A percentile compares a stretch with the other conserved stretches of the same genome.
Evolutionary conservation across 2,888 invertebrate species (phyloP).

Genomic region (Pollenia angustigena): DNA sequence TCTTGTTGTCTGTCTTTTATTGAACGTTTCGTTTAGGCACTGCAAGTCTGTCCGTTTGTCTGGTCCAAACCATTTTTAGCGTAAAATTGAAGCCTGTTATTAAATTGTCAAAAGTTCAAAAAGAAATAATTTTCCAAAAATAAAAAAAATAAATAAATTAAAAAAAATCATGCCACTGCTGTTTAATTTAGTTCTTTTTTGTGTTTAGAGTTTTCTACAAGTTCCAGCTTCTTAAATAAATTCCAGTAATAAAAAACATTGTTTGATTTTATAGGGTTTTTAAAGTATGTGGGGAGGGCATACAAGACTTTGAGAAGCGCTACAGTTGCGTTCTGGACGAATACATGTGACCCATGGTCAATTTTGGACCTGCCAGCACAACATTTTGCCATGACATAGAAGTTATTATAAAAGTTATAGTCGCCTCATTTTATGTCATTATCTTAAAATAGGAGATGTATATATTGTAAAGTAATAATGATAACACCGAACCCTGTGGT

Average conservation of each 20-base stretch:
- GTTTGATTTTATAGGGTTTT: background rate
- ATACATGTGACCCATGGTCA: too few species aligned
- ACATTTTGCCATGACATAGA: too few species aligned
- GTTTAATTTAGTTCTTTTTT: slow-evolving; percentile 60
- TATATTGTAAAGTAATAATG: too few species aligned
- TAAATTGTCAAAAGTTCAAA: slow-evolving; percentile 83
- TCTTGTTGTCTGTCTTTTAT: slow-evolving; percentile 48
- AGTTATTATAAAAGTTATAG: too few species aligned
- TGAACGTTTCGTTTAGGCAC: background rate
- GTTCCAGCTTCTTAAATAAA: slow-evolving; percentile 43
- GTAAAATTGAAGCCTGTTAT: slow-evolving; percentile 80
- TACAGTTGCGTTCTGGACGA: background rate
- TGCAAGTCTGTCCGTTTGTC: slow-evolving; percentile 32
- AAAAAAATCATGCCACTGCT: slow-evolving; percentile 74
- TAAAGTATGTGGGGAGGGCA: background rate
- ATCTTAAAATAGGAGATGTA: too few species aligned
- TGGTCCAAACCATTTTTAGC: slow-evolving; percentile 59
- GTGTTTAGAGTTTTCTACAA: slow-evolving; percentile 2
- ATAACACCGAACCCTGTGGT: too few species aligned
- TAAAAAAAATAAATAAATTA: background rate
- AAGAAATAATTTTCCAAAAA: slow-evolving; percentile 76
- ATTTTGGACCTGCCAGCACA: too few species aligned
- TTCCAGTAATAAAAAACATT: slow-evolving; percentile 39
- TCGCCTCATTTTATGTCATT: too few species aligned
- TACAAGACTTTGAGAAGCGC: background rate